Conservation (phyloP, 2,113 vertebrate species). For the Tragelaphus imberbis region DNA sequence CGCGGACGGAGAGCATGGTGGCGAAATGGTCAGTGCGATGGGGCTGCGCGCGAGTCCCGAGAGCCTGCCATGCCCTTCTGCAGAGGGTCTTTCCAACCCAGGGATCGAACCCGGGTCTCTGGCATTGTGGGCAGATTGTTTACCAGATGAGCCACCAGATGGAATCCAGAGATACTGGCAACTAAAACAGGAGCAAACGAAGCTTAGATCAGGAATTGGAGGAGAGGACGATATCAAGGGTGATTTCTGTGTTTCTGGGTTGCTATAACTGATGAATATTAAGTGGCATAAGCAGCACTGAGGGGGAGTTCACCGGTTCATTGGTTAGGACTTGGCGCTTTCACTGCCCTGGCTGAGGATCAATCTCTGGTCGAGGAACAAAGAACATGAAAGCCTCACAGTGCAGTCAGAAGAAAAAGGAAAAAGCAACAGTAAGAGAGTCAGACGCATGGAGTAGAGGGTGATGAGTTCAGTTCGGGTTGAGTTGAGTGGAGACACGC, state of each 20-base stretch:
- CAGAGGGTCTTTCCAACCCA: not conserved
- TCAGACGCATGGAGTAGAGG: not conserved
- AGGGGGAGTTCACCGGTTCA: not conserved
- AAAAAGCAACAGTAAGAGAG: not conserved
- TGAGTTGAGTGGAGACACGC: not conserved
- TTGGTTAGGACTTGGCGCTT: not conserved
- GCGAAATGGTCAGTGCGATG: too few species aligned
- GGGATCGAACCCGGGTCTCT: not conserved
- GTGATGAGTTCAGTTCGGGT: not conserved
- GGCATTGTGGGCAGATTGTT: not conserved
- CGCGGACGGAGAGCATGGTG: too few species aligned
- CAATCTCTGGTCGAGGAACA: not conserved
- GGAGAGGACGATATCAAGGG: not conserved
- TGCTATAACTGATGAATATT: not conserved
- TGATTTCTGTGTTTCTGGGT: not conserved
- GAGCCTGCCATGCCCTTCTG: too few species aligned
- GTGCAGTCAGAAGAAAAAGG: not conserved
- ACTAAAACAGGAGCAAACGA: not conserved
- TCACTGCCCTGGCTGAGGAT: not conserved
- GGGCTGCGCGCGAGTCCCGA: too few species aligned
- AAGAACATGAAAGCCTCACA: not conserved
- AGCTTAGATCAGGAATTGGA: not conserved
- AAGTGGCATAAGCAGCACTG: not conserved
- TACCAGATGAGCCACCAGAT: not conserved
- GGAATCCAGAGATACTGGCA: not conserved